phyloP scores from a whole-genome alignment of 1,140 invertebrate genomes.

The Cotesia chilonis region DNA sequence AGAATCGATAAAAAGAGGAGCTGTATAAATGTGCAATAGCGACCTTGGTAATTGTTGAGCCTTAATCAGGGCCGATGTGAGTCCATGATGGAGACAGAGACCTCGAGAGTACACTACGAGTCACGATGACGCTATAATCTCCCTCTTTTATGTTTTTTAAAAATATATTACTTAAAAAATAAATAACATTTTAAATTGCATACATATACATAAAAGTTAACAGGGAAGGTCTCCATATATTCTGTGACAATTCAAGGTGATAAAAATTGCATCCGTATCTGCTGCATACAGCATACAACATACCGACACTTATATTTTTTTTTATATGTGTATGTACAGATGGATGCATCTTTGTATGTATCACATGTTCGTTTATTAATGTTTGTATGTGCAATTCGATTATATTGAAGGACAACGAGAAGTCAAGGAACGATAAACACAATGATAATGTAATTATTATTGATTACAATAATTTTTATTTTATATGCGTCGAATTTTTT shows the following conservation, averaged over 20 bases:
- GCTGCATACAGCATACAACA: neutral
- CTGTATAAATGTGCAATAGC: slow-evolving; percentile 47
- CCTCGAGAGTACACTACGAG: slow-evolving; percentile 28
- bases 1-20: slow-evolving; percentile 26
- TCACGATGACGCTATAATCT: slow-evolving; percentile 27
- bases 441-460: slow-evolving; percentile 30
- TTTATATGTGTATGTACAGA: too few relatives aligned
- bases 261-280: slow-evolving; percentile 22
- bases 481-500: slow-evolving; percentile 5
- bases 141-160: neutral
- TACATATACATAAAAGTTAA: neutral
- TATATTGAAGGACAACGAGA: slow-evolving; percentile 30
- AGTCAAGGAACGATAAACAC: slow-evolving; percentile 42
- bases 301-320: too few relatives aligned
- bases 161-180: neutral
- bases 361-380: too few relatives aligned
- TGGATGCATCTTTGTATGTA: too few relatives aligned
- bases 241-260: slow-evolving; percentile 24
- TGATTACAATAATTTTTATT: slow-evolving; percentile 13
- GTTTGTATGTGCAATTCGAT: slow-evolving; percentile 2
- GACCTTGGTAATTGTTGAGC: slow-evolving; percentile 41
- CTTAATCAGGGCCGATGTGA: slow-evolving; percentile 49
- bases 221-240: slow-evolving; percentile 25
- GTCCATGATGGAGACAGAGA: slow-evolving; percentile 7
- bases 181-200: neutral